Base-by-base conservation (phyloP, 2,113 vertebrate species). In the Acrocephalus arundinaceus region DNA sequence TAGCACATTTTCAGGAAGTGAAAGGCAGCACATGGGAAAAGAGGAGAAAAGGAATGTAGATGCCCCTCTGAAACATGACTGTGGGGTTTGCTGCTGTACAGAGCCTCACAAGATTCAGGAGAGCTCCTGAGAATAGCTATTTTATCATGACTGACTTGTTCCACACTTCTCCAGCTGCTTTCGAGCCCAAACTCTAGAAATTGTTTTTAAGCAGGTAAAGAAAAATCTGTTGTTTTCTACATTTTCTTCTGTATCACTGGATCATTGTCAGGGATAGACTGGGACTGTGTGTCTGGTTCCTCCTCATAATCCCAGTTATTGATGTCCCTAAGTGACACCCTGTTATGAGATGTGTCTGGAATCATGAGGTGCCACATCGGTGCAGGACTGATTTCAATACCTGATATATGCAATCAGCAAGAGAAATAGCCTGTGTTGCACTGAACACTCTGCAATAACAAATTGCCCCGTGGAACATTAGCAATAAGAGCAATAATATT, bases 401-500 rank as follows among this genome's bases (percentile, higher is more conserved):
- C 91, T 91, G 92, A 97, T 96, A 94, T 7, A 16, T 28, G 72
- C 71, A 72, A 93, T 94, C 93, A 88, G 41, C 59, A 59, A 90
- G 89, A 94, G 90, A 61, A 96, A 95, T 88, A 88, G 87, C 6
- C 82, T 59, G 61, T 55, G 68, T 84, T 59, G 63, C 18, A 10
- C 37, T 57, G 89, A 77, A 5, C 19, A 3, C 33, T 75, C 77
- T 2, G 18, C 80, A 86, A 18, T 95, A 95, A 94, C 35, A 59
- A 62, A 93, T 93, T 89, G 73, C 68, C 65, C 52, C 0, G 9
- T 71, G 83, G 86, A 91, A 83, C 88, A 89, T 94, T 67, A 95
- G 87, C 82, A 91, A 55, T 91, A 87, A 86, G 80, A 94, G 59
- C 51, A 87, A 94, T 89, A 93, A 93, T 74, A 77, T 23, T 62